Conservation (phyloP, 2,888 invertebrate species). For the Congeria kusceri region DNA sequence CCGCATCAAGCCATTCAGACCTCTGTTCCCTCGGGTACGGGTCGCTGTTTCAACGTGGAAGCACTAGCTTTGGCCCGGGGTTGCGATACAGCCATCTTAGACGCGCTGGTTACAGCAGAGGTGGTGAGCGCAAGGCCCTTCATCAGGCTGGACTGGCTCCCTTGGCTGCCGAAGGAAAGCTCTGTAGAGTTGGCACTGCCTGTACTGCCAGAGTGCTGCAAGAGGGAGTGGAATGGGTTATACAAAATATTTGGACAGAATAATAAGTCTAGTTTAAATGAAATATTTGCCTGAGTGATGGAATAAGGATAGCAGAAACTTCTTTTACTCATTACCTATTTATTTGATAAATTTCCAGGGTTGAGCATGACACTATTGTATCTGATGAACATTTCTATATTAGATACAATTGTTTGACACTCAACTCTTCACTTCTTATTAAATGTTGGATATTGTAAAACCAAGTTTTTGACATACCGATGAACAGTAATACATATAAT, state of each 20-base stretch:
- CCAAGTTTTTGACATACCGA: too few relatives aligned
- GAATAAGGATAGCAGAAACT: too few relatives aligned
- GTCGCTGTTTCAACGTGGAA: conserved; percentile 38
- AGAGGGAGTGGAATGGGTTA: conserved; percentile 3
- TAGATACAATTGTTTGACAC: too few relatives aligned
- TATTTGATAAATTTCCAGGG: too few relatives aligned
- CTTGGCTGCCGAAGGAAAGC: conserved; percentile 61
- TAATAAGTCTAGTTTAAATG: too few relatives aligned
- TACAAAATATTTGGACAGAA: neutral
- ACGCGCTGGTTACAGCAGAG: conserved; percentile 36
- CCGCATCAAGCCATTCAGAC: conserved; percentile 53
- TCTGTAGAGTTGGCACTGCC: conserved; percentile 76
- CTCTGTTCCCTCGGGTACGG: conserved; percentile 76
- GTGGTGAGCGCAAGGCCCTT: conserved; percentile 54
- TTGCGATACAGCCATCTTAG: conserved; percentile 39
- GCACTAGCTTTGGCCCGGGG: conserved; percentile 29
- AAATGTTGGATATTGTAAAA: too few relatives aligned
- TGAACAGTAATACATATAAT: too few relatives aligned
- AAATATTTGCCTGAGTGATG: too few relatives aligned
- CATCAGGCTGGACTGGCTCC: conserved; percentile 62
- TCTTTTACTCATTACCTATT: neutral
- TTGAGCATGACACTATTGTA: too few relatives aligned
- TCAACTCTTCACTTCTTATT: too few relatives aligned
- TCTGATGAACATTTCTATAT: too few relatives aligned
- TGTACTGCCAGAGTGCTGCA: conserved; percentile 78